phyloP scores from a whole-genome alignment of 1,140 invertebrate species.

The Cecropterus lyciades region DNA sequence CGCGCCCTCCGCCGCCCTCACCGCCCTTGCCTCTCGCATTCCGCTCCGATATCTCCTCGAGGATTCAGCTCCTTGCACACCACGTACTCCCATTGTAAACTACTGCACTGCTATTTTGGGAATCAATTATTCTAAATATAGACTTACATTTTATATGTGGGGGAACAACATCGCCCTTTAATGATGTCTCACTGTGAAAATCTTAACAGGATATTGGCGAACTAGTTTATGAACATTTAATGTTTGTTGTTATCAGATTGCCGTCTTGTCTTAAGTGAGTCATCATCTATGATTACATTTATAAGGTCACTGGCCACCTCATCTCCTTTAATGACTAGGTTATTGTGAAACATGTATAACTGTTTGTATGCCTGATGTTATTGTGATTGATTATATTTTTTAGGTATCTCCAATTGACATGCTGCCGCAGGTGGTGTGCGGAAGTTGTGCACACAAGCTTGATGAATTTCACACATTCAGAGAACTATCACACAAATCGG shows the following conservation, averaged over 20 bases:
- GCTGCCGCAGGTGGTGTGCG: conserved; percentile 85
- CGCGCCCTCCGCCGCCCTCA: conserved; percentile 39
- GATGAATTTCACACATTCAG: conserved; percentile 85
- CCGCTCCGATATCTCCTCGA: conserved; percentile 38
- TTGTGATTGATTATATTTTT: conserved; percentile 53
- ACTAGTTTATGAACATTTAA: conserved; percentile 44
- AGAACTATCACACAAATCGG: conserved; percentile 84
- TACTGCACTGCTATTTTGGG: conserved; percentile 73
- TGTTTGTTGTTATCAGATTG: conserved; percentile 69
- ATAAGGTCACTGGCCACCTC: conserved; percentile 72
- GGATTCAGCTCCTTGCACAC: conserved; percentile 42
- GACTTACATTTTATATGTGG: conserved; percentile 70
- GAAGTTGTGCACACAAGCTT: conserved; percentile 84
- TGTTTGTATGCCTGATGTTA: conserved; percentile 40
- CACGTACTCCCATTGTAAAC: conserved; percentile 34
- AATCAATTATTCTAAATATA: conserved; percentile 80
- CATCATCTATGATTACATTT: conserved; percentile 71
- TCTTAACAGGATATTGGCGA: conserved; percentile 39
- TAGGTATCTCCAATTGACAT: conserved; percentile 85
- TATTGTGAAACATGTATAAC: conserved; percentile 54
- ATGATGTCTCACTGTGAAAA: conserved; percentile 41
- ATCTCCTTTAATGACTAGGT: conserved; percentile 56
- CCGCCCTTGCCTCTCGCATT: conserved; percentile 29
- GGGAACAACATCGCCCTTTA: conserved; percentile 59
- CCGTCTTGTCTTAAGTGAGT: conserved; percentile 67